phyloP scores from a whole-genome alignment of 2,113 vertebrate genomes.

The Podarcis muralis region DNA sequence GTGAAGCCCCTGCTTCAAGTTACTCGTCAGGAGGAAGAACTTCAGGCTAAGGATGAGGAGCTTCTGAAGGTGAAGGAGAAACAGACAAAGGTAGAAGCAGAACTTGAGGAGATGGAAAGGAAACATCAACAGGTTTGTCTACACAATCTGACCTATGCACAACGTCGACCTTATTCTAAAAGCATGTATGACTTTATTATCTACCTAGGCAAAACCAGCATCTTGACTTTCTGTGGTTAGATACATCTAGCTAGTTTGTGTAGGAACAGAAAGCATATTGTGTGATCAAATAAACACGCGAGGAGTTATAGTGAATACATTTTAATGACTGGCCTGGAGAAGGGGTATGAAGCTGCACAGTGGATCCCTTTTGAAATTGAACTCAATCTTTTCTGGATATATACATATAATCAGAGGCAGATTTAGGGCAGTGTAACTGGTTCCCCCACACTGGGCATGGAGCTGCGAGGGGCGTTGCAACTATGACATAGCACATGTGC shows the following conservation, averaged over 20 bases:
- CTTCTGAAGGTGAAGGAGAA: constrained; percentile 95
- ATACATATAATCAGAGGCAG: too few relatives aligned
- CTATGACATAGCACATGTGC: too few relatives aligned
- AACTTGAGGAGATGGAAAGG: constrained; percentile 94
- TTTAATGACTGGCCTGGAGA: neutral
- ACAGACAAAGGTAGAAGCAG: constrained; percentile 92
- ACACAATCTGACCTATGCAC: neutral
- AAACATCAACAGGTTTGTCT: constrained; percentile 93
- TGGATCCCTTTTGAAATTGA: neutral
- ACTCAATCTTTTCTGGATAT: neutral
- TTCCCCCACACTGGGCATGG: too few relatives aligned
- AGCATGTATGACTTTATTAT: neutral
- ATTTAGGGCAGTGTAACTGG: too few relatives aligned
- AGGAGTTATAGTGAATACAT: too few relatives aligned
- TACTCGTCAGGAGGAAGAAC: constrained; percentile 96
- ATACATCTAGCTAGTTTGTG: neutral
- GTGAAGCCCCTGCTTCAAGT: constrained; percentile 99
- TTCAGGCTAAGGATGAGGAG: constrained; percentile 97
- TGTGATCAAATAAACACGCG: neutral
- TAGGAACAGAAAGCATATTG: neutral
- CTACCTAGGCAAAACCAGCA: neutral
- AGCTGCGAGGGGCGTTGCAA: too few relatives aligned
- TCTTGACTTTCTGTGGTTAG: neutral
- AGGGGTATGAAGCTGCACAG: neutral
- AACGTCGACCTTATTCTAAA: neutral